Evolutionary conservation across 2,888 invertebrate genomes (phyloP), one percentile per base, ranked within the genome.

Genomic region (Elysia crispata): DNA sequence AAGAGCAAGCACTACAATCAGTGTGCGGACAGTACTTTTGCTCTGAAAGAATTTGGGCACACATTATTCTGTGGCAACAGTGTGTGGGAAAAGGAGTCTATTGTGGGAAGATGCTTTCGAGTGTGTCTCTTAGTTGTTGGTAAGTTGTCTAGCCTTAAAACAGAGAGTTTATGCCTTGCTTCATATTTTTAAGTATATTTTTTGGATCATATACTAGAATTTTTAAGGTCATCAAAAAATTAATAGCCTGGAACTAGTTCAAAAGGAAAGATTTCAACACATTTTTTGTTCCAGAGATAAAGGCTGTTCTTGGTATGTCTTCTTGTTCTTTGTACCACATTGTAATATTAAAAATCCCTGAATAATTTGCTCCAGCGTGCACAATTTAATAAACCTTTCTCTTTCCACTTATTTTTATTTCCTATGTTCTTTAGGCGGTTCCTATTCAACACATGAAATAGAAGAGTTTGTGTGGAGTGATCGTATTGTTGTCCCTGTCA

Each of bases 401-500:
- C 41, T 70, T 31, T 1, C 6, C 31, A 30, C 28, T 67, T 67
- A 28, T 23, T 67, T 6, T 67, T 23, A 28, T 11, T 72, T 72
- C 6, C 1, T 72, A 8, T 72, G 13, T 72, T 25, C 25, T 23
- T 64, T 81, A 90, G 90, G 90, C 64, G 90, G 88, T 15, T 86
- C 89, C 28, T 87, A 86, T 54, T 86, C 89, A 62, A 89, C 89
- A 6, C 89, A 90, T 79, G 90, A 91, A 79, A 89, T 89, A 3
- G 88, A 91, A 79, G 87, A 92, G 86, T 92, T 92, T 84, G 86
- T 86, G 1, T 92, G 92, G 92, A 91, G 89, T 82, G 92, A 91
- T 70, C 89, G 88, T 77, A 85, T 88, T 57, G 91, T 92, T 6
- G 87, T 92, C 60, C 92, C 92, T n/a, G 84, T 92, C 33, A 82